Evolutionary conservation across 2,113 vertebrate species (phyloP).

Genomic region (Tachycineta bicolor): DNA sequence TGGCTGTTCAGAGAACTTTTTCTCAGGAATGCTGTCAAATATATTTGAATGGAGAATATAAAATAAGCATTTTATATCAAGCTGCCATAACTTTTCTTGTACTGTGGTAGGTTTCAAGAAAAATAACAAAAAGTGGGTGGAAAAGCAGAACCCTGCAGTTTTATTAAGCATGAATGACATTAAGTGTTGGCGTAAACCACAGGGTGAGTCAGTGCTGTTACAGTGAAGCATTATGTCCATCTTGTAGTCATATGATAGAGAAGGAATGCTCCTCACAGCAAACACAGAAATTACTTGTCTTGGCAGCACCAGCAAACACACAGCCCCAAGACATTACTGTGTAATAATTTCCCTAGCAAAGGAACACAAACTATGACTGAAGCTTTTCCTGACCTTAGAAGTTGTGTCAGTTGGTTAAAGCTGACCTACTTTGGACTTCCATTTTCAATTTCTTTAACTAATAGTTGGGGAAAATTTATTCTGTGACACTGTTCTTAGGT

Average conservation of each 20-base stretch:
- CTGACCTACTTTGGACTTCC: slow-evolving; percentile 48
- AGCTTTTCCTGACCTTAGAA: slow-evolving; percentile 53
- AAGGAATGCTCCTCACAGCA: slow-evolving; percentile 39
- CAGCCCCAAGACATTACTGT: slow-evolving; percentile 39
- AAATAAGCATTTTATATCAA: slow-evolving; percentile 11
- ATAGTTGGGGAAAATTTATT: not conserved
- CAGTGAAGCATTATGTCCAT: slow-evolving; percentile 26
- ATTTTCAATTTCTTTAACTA: slow-evolving; percentile 12
- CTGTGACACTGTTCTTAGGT: not conserved
- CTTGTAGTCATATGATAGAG: slow-evolving; percentile 38
- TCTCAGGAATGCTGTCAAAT: not conserved
- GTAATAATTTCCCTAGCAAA: slow-evolving; percentile 61
- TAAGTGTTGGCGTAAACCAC: slow-evolving; percentile 40
- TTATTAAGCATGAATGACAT: slow-evolving; percentile 61
- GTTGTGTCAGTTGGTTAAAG: slow-evolving; percentile 15
- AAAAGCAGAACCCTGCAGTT: slow-evolving; percentile 38
- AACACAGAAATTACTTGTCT: slow-evolving; percentile 50
- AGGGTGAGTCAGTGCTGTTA: slow-evolving; percentile 54
- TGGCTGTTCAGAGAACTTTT: not conserved
- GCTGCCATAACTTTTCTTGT: not conserved
- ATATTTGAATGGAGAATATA: not conserved
- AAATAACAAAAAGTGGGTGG: slow-evolving; percentile 56
- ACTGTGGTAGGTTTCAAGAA: not conserved
- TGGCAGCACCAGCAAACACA: slow-evolving; percentile 23
- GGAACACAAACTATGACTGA: slow-evolving; percentile 55